phyloP scores from a whole-genome alignment of 2,113 vertebrate species.

The Microtus ochrogaster region DNA sequence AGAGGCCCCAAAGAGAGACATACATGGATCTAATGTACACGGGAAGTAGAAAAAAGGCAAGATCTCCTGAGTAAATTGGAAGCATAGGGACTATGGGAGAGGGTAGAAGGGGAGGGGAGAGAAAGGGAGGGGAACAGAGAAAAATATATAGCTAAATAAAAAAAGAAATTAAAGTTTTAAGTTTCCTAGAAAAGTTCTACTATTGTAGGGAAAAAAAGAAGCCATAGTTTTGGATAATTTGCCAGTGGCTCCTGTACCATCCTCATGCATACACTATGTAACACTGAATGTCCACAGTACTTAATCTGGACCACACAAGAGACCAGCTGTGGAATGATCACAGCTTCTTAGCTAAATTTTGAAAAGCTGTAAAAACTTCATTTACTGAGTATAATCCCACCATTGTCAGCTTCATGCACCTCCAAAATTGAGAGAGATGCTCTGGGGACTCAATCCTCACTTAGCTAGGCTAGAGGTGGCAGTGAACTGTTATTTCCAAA shows the following conservation, averaged over 20 bases:
- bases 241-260: no score
- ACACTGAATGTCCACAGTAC: background rate
- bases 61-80: no score
- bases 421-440: background rate
- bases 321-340: background rate
- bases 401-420: background rate
- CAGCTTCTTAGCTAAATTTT: background rate
- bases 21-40: no score
- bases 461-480: background rate
- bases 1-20: no score
- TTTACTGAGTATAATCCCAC: background rate
- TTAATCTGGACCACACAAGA: background rate
- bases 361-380: background rate
- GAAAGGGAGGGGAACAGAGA: no score
- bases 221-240: background rate
- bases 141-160: no score
- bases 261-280: background rate
- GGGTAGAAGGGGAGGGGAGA: no score
- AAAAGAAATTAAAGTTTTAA: background rate
- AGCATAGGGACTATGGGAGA: no score
- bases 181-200: background rate
- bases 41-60: no score
- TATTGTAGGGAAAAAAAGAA: background rate
- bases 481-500: background rate
- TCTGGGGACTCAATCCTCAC: fast-evolving